A percentile compares a stretch with the other conserved stretches of the same genome.
These are phyloP conservation scores for Prochilodus magdalenae DNA, from an alignment of 2,113 vertebrate genomes.

Conservation along the genomic window DNA sequence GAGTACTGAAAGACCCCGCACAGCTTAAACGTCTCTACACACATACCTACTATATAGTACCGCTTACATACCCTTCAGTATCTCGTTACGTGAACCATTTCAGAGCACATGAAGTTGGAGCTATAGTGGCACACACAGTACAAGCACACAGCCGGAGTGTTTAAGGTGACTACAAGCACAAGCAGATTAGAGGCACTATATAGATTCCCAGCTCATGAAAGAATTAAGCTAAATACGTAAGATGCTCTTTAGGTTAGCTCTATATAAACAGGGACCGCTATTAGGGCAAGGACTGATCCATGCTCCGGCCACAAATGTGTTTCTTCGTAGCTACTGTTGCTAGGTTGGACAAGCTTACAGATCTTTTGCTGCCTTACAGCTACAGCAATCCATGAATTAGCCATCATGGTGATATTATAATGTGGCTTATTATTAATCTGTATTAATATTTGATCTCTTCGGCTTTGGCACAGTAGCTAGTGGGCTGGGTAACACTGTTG, in stretches of 20 bases:
- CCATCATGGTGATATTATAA: too few species aligned
- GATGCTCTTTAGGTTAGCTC: background rate
- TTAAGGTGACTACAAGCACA: conserved; percentile 12
- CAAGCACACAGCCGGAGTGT: background rate
- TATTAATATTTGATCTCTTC: too few species aligned
- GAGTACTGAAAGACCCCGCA: conserved; percentile 82
- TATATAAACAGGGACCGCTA: background rate
- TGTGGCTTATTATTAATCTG: too few species aligned
- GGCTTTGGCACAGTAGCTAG: too few species aligned
- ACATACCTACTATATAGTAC: conserved; percentile 10
- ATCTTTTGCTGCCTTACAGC: background rate
- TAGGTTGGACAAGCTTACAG: background rate
- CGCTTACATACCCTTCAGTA: background rate
- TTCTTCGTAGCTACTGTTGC: background rate
- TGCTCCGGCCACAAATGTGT: background rate
- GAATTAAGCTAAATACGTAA: background rate
- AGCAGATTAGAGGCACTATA: background rate
- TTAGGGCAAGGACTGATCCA: background rate
- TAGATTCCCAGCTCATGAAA: background rate
- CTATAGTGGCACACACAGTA: background rate
- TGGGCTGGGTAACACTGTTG: too few species aligned
- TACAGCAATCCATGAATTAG: too few species aligned
- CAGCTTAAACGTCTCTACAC: conserved; percentile 31
- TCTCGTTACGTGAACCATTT: background rate
- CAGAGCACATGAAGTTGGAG: background rate